phyloP scores from a whole-genome alignment of 2,113 vertebrate species.

The Rhadina sibilatrix region DNA sequence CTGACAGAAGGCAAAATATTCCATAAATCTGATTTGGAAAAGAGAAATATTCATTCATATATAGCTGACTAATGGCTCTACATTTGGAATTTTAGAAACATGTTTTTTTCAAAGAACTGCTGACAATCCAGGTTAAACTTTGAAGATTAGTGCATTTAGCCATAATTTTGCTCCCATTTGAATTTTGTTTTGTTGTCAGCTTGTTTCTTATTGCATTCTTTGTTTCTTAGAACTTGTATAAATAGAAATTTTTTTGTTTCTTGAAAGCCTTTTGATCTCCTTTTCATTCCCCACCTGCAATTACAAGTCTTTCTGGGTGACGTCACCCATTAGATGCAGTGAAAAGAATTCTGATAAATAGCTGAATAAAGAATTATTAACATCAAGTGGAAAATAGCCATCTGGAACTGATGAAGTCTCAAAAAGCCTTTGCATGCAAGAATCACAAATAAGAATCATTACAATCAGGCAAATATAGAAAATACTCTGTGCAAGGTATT shows the following conservation, averaged over 20 bases:
- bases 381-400: slow-evolving; percentile 35
- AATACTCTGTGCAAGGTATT: not conserved
- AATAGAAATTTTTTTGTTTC: slow-evolving; percentile 30
- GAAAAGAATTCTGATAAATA: slow-evolving; percentile 9
- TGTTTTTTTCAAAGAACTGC: slow-evolving; percentile 15
- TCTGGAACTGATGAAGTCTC: slow-evolving; percentile 12
- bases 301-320: slow-evolving; percentile 15
- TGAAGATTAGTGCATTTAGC: slow-evolving; percentile 29
- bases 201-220: not conserved
- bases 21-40: slow-evolving; percentile 43
- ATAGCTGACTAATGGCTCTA: slow-evolving; percentile 7
- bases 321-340: not conserved
- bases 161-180: slow-evolving; percentile 6
- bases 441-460: not conserved
- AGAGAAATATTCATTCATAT: not conserved
- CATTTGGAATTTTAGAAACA: not conserved
- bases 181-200: not conserved
- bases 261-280: slow-evolving; percentile 34
- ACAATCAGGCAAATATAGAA: not conserved
- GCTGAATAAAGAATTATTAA: slow-evolving; percentile 26
- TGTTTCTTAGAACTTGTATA: slow-evolving; percentile 39
- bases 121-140: slow-evolving; percentile 19
- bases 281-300: slow-evolving; percentile 36
- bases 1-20: slow-evolving; percentile 31
- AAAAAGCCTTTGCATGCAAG: not conserved